phyloP scores from a whole-genome alignment of 2,888 invertebrate genomes.

The Pediacus dermestoides region DNA sequence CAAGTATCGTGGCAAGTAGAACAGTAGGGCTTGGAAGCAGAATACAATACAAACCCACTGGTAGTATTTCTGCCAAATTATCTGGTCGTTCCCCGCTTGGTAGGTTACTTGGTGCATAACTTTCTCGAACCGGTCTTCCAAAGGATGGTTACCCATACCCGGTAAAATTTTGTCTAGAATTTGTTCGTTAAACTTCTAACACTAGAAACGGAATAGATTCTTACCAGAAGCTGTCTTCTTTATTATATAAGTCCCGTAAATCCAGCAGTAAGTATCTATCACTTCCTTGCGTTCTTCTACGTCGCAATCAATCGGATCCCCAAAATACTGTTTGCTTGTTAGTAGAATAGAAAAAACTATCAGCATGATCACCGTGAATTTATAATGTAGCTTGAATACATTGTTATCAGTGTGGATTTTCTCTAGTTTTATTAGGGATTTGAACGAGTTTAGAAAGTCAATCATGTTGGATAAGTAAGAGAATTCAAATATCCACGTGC shows the following conservation, averaged over 20 bases:
- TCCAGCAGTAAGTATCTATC: slow-evolving; percentile 76
- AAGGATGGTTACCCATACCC: slow-evolving; percentile 18
- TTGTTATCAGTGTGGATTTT: slow-evolving; percentile 71
- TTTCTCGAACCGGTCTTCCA: not conserved
- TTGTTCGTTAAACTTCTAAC: too few species aligned
- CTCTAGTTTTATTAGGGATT: slow-evolving; percentile 63
- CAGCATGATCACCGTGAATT: slow-evolving; percentile 67
- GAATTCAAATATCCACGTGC: too few species aligned
- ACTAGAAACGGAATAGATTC: slow-evolving; percentile 10
- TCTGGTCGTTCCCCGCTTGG: not conserved
- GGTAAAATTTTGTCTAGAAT: slow-evolving; percentile 18
- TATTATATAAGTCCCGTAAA: slow-evolving; percentile 67
- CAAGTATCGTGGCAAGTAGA: slow-evolving; percentile 66
- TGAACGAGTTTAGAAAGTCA: slow-evolving; percentile 65
- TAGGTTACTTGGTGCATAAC: too few species aligned
- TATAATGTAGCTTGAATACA: slow-evolving; percentile 72
- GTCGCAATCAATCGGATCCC: slow-evolving; percentile 78
- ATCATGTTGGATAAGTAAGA: too few species aligned
- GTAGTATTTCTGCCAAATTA: slow-evolving; percentile 62
- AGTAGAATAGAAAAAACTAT: slow-evolving; percentile 70
- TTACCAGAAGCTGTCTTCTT: slow-evolving; percentile 51
- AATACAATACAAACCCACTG: slow-evolving; percentile 72
- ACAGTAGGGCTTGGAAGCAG: slow-evolving; percentile 63
- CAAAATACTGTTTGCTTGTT: slow-evolving; percentile 79
- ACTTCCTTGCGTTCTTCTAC: slow-evolving; percentile 58